These are phyloP conservation scores for Argopecten irradians DNA, from an alignment of 1,140 invertebrate genomes.

Conservation along the genomic window DNA sequence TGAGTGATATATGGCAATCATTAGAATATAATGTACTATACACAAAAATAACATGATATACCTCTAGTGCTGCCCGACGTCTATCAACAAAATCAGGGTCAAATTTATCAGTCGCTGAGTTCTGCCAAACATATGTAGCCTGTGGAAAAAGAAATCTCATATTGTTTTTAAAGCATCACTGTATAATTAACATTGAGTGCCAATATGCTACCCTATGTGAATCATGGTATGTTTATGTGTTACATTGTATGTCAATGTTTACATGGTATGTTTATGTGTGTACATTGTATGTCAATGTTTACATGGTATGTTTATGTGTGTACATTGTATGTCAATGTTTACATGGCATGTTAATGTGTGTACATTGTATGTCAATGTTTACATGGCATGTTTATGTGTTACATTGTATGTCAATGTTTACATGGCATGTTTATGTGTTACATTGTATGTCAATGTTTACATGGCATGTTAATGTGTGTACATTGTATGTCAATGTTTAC, in stretches of 20 bases:
- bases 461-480: too few relatives aligned
- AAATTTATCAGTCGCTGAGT: constrained; percentile 86
- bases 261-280: too few relatives aligned
- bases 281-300: background rate
- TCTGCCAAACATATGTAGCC: constrained; percentile 88
- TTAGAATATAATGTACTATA: background rate
- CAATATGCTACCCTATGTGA: background rate
- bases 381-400: too few relatives aligned
- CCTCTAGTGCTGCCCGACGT: constrained; percentile 86
- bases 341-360: too few relatives aligned
- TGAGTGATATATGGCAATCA: too few relatives aligned
- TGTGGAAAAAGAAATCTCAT: constrained; percentile 53
- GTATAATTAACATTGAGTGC: background rate
- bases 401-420: too few relatives aligned
- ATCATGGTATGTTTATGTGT: background rate
- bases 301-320: too few relatives aligned
- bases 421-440: too few relatives aligned
- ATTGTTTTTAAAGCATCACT: background rate
- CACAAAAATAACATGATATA: constrained; percentile 59
- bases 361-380: too few relatives aligned
- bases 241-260: background rate
- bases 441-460: too few relatives aligned
- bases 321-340: too few relatives aligned
- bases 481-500: too few relatives aligned
- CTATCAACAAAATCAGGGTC: constrained; percentile 92